Conservation (phyloP, 2,888 invertebrate species). For the Tetanocera ferruginea region DNA sequence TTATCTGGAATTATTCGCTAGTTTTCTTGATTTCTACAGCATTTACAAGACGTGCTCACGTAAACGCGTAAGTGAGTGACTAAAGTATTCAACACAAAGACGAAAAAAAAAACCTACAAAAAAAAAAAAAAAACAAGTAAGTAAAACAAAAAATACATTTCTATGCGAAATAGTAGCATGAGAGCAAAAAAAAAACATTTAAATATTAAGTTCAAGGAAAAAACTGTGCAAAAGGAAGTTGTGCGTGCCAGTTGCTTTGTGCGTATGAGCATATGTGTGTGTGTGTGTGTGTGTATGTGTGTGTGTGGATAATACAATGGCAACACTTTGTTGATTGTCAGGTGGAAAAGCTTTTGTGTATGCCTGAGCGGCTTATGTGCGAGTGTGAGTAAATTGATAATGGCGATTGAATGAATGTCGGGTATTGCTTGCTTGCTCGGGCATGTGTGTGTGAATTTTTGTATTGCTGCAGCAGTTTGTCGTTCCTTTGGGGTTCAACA, state of each 20-base stretch:
- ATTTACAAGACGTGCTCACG: conserved; percentile 22
- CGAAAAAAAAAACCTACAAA: neutral
- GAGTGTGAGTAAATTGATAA: conserved; percentile 18
- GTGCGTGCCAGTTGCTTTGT: neutral
- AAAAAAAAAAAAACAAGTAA: neutral
- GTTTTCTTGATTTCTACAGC: neutral
- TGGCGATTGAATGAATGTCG: conserved; percentile 12
- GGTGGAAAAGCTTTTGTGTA: conserved; percentile 22
- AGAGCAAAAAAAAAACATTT: conserved; percentile 3
- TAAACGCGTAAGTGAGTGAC: conserved; percentile 1
- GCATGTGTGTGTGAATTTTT: neutral
- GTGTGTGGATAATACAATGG: neutral
- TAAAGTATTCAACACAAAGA: neutral
- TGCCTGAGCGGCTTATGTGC: neutral
- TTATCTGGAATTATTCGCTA: neutral
- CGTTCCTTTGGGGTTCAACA: no score
- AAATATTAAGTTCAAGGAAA: neutral
- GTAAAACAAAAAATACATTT: neutral
- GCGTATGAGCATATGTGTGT: neutral
- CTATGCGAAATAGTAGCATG: neutral
- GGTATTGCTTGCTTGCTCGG: neutral
- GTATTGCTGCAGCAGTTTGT: neutral
- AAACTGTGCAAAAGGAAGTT: neutral
- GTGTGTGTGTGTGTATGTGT: neutral
- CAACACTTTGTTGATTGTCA: conserved; percentile 20